Percentiles rank a stretch among this genome's conserved stretches.
Conservation (phyloP, 2,888 invertebrate species). For the Ferdinandea cuprea region DNA sequence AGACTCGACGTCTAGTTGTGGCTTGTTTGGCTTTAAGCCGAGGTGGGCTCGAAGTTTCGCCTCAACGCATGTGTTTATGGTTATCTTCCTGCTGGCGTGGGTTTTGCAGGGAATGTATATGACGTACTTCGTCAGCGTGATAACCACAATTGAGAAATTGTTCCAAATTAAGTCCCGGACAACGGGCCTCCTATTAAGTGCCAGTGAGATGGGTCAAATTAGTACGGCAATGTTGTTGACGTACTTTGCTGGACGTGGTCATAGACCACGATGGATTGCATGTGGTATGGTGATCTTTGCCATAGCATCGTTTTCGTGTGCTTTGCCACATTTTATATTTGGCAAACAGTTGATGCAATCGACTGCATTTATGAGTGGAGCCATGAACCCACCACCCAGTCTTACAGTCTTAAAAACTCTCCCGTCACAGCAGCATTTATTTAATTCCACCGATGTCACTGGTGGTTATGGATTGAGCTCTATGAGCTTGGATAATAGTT, state of each 20-base stretch:
- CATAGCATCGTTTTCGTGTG: constrained; percentile 92
- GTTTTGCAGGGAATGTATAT: constrained; percentile 95
- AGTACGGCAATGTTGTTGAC: constrained; percentile 93
- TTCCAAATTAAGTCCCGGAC: constrained; percentile 96
- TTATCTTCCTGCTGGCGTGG: constrained; percentile 94
- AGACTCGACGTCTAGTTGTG: constrained; percentile 85
- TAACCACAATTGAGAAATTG: constrained; percentile 95
- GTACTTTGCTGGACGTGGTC: constrained; percentile 95
- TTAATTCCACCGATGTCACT: constrained; percentile 50
- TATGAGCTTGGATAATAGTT: constrained; percentile 58
- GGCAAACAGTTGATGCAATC: constrained; percentile 87
- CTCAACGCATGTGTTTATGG: constrained; percentile 94
- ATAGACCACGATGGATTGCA: constrained; percentile 96
- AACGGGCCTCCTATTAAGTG: constrained; percentile 94
- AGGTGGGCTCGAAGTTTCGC: constrained; percentile 90
- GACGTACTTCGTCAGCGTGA: constrained; percentile 96
- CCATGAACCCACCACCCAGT: constrained; percentile 3
- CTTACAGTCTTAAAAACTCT: constrained; percentile 4
- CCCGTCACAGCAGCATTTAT: constrained; percentile 45
- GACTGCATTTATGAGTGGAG: constrained; percentile 77
- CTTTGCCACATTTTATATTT: constrained; percentile 93
- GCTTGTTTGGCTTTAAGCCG: constrained; percentile 91
- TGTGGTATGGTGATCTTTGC: constrained; percentile 95
- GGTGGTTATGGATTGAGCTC: constrained; percentile 53
- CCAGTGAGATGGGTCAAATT: constrained; percentile 96